Evolutionary conservation across 1,140 invertebrate species (phyloP), one percentile per base, ranked within the genome.

Genomic region (Drosophila melanica): DNA sequence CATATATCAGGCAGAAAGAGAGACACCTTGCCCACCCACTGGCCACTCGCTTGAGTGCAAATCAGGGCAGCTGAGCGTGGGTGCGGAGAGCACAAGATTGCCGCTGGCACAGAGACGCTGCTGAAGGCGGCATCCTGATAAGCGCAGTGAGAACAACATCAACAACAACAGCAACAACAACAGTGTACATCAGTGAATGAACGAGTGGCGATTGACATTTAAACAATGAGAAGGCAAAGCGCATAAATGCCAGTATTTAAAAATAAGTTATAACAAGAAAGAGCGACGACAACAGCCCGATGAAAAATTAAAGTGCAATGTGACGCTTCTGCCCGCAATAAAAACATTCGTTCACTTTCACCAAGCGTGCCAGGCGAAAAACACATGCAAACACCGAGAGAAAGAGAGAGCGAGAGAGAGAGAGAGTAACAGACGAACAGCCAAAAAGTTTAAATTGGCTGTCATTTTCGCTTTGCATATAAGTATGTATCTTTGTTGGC

Each of bases 291-390:
- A 64, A 30, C n/a, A 68, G 57, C 4, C 12, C 11, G 44, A 60
- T 27, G 30, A 62, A 45, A 55, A 39, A 59, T 64, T 59, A 20
- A 73, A 73, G 57, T 76, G 63, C 68, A 76, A 53, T 59, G 55
- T 27, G 41, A 44, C 37, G 65, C 41, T 10, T 39, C 16, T 33
- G 23, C 44, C 14, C 39, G 48, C 60, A 71, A 57, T 33, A 67
- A 75, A 45, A 87, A 60, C 67, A 51, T 75, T 79, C 47, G 72
- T 79, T 87, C 85, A 87, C 82, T 87, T 87, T 87, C 82, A 89
- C 82, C 82, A 71, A 73, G 64, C 74, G 81, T 68, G 64, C 77
- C 60, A 54, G 57, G 41, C 48, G 27, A 55, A 16, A 57, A 41
- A 75, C 53, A 54, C 47, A 68, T 42, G 37, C 41, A 70, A 16